Percentiles rank a stretch among this genome's conserved stretches.
phyloP scores from a whole-genome alignment of 2,797 vertebrate species.

The Gallinago solitaria region DNA sequence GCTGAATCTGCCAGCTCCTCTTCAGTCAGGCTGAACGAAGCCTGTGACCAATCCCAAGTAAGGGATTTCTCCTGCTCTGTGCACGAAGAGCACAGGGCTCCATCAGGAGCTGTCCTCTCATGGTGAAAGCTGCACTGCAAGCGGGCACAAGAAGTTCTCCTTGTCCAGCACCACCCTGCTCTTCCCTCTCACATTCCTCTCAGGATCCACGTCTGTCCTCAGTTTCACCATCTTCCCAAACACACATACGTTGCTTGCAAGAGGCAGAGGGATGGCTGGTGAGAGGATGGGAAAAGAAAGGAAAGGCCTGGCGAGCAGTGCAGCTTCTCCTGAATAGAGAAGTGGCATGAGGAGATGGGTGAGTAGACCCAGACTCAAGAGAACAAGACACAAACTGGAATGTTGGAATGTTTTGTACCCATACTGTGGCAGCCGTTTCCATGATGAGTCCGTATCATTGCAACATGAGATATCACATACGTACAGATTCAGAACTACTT shows the following conservation, averaged over 20 bases:
- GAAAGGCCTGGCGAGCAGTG: neutral
- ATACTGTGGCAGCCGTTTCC: neutral
- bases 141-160: neutral
- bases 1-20: neutral
- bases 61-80: neutral
- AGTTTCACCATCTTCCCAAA: neutral
- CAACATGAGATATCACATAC: neutral
- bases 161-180: neutral
- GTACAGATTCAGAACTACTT: neutral
- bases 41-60: fast-evolving
- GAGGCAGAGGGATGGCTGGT: neutral
- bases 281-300: neutral
- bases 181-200: neutral
- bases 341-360: neutral
- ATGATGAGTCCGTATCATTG: fast-evolving
- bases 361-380: neutral
- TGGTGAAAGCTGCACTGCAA: neutral
- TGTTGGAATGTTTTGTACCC: neutral
- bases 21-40: neutral
- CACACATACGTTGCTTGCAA: fast-evolving
- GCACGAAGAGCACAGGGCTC: fast-evolving
- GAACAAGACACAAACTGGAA: neutral
- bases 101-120: neutral
- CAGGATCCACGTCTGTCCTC: neutral
- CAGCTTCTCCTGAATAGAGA: neutral